Evolutionary conservation across 1,140 invertebrate species (phyloP).

Genomic region (Philaenus spumarius): DNA sequence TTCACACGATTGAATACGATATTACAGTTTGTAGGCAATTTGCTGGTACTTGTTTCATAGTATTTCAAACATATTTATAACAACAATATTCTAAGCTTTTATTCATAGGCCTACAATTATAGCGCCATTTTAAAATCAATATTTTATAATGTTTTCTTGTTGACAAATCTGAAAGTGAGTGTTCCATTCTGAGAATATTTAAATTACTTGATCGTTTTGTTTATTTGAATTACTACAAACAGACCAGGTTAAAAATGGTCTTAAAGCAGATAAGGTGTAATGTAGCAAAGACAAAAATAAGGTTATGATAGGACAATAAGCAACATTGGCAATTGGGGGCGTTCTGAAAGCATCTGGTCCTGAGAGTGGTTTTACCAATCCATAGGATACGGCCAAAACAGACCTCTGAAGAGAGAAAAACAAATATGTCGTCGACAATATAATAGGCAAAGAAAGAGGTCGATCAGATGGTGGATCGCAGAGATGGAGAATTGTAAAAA

Average conservation of each 20-base stretch:
- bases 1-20: too few relatives aligned
- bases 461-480: not conserved
- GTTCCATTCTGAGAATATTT: too few relatives aligned
- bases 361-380: not conserved
- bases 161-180: too few relatives aligned
- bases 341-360: constrained; percentile 14
- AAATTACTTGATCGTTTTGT: too few relatives aligned
- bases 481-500: not conserved
- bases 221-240: not conserved
- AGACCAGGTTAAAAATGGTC: constrained; percentile 6
- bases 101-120: too few relatives aligned
- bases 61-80: too few relatives aligned
- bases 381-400: constrained; percentile 6
- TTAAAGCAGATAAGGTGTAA: constrained; percentile 11
- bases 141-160: too few relatives aligned
- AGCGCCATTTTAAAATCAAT: too few relatives aligned
- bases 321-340: constrained; percentile 12
- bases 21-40: too few relatives aligned
- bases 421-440: constrained; percentile 1
- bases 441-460: not conserved
- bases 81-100: too few relatives aligned
- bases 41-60: too few relatives aligned
- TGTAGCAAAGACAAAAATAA: constrained; percentile 6
- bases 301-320: not conserved
- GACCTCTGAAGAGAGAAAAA: constrained; percentile 3